Base-by-base conservation (phyloP, 2,888 invertebrate genomes). In the Stenoptilia bipunctidactyla region DNA sequence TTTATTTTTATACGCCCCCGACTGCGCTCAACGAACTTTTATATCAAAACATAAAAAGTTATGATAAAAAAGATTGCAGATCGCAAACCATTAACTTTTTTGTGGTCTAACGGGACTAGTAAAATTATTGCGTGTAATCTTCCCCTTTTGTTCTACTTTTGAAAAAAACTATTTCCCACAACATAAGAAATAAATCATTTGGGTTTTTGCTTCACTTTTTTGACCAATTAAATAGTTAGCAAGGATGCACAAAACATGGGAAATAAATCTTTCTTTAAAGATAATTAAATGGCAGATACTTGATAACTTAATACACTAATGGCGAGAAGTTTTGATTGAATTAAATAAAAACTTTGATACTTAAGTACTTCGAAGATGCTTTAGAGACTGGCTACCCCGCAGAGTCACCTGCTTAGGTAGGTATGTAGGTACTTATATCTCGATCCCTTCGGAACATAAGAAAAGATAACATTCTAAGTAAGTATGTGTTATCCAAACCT, bases 51-150 rank as follows among this genome's bases (percentile, higher is more conserved):
- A 60, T 61, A 62, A 62, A 73, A 66, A 58, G 56, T 49, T 43
- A 44, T 48, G 51, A 53, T 50, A 42, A 39, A 53, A 44, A 57
- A 66, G 70, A 77, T 76, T 66, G 75, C 74, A 74, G 75, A 74
- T 71, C 66, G 64, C 67, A 59, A 67, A 63, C 73, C 75, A 76
- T 75, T 76, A 75, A 63, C 53, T 68, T 71, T 73, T 74, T 74
- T 67, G 54, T 47, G 56, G 55, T 55, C 61, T 77, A 79, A 77
- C 79, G 77, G 79, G 65, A 71, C 60, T 58, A 48, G 51, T 55
- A 60, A 72, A 75, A 77, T 77, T 77, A 77, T 72, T 69, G 75
- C 74, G 71, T 76, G 68, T 77, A 79, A 77, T 75, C 74, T 75
- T 75, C 66, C 61, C 61, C 61, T 67, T 71, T 70, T 63, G 62